Evolutionary conservation across 2,888 invertebrate genomes (phyloP).

Genomic region (Ochropacha duplaris): DNA sequence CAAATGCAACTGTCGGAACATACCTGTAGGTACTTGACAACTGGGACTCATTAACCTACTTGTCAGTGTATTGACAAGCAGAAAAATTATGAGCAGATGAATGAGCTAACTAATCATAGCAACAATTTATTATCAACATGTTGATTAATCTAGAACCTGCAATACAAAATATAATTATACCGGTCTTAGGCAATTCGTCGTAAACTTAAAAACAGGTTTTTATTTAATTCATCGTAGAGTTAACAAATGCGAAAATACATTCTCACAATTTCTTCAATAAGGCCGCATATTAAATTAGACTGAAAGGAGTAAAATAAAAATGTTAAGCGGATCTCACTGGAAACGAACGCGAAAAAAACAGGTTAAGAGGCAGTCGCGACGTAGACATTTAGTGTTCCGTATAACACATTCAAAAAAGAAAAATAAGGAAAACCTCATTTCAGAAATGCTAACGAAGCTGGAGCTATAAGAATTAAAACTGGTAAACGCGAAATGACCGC

Average conservation of each 20-base stretch:
- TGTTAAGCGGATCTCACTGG: conserved; percentile 63
- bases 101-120: no score
- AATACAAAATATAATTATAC: conserved; percentile 9
- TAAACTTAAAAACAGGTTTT: conserved; percentile 49
- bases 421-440: neutral
- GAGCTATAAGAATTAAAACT: neutral
- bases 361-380: conserved; percentile 37
- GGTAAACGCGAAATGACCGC: neutral
- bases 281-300: conserved; percentile 74
- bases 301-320: conserved; percentile 72
- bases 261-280: conserved; percentile 65
- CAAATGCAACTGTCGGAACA: no score
- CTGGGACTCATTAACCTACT: no score
- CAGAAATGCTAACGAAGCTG: neutral
- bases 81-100: no score
- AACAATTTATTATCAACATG: neutral
- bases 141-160: no score
- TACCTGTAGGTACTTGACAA: no score
- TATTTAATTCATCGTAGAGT: conserved; percentile 61
- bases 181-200: conserved; percentile 45
- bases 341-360: conserved; percentile 50
- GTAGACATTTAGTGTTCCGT: conserved; percentile 34
- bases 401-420: conserved; percentile 21
- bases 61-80: no score
- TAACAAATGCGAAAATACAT: conserved; percentile 69